These are phyloP conservation scores for Lamproptera curius DNA, from an alignment of 2,888 invertebrate genomes.

Conservation along the genomic window DNA sequence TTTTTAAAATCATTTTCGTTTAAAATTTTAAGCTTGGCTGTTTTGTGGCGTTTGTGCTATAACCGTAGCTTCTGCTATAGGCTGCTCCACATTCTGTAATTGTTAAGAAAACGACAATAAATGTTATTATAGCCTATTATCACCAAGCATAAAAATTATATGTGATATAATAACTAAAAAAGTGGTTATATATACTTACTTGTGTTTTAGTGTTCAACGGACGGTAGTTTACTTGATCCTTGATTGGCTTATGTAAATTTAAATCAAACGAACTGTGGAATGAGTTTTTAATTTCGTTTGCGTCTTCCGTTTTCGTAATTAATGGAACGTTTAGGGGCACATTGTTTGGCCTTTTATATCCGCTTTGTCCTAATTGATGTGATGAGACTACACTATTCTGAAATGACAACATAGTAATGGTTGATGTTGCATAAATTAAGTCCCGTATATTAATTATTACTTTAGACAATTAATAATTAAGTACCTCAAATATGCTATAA, in stretches of 20 bases:
- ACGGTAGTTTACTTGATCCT: not conserved
- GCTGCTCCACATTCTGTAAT: too few relatives aligned
- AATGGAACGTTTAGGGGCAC: constrained; percentile 40
- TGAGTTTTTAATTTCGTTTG: constrained; percentile 47
- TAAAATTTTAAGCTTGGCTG: too few relatives aligned
- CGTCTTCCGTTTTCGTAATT: constrained; percentile 43
- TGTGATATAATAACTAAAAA: too few relatives aligned
- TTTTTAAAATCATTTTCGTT: too few relatives aligned
- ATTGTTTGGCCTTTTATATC: not conserved
- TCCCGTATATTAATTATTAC: too few relatives aligned
- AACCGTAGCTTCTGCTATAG: too few relatives aligned
- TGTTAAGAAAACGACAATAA: too few relatives aligned
- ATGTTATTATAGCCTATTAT: too few relatives aligned
- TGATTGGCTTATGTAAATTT: not conserved
- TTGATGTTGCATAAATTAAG: not conserved
- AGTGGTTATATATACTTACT: too few relatives aligned
- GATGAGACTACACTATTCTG: constrained; percentile 3
- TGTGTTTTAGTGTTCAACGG: not conserved
- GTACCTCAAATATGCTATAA: not conserved
- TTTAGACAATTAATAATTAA: not conserved
- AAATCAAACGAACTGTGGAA: constrained; percentile 19
- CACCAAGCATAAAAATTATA: too few relatives aligned
- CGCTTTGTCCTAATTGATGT: not conserved
- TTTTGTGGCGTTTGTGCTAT: too few relatives aligned
- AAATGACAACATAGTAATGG: not conserved